These are phyloP conservation scores for Lagopus muta DNA, from an alignment of 2,113 vertebrate genomes.

Conservation along the genomic window DNA sequence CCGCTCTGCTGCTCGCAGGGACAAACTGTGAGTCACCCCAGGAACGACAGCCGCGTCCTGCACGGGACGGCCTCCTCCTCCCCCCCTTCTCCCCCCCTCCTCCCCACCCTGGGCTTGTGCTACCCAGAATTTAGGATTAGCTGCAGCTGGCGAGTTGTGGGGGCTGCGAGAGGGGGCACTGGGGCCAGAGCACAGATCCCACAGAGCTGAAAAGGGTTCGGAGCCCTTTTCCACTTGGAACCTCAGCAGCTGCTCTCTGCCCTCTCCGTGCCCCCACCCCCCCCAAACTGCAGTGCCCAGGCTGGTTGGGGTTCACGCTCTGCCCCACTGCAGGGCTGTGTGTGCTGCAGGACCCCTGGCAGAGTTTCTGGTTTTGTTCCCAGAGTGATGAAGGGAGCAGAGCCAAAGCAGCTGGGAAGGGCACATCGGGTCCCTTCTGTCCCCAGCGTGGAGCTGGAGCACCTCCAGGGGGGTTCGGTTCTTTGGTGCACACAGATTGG, in stretches of 20 bases:
- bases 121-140: constrained; percentile 75
- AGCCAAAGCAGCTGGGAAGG: not conserved
- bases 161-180: not conserved
- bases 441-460: not conserved
- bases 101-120: constrained; percentile 4
- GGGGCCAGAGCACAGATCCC: not conserved
- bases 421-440: not conserved
- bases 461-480: not conserved
- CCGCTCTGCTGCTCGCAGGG: constrained; percentile 88
- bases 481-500: accelerated
- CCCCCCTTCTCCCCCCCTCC: not conserved
- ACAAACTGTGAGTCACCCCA: constrained; percentile 92
- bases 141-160: constrained; percentile 73
- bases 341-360: not conserved
- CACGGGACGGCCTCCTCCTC: constrained; percentile 65
- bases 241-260: not conserved
- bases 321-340: not conserved
- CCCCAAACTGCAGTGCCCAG: not conserved
- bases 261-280: not conserved
- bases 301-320: not conserved
- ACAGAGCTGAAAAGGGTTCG: not conserved
- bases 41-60: constrained; percentile 71
- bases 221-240: constrained; percentile 12
- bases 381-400: not conserved
- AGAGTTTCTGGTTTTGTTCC: too few relatives aligned